Percentiles rank a stretch among this genome's conserved stretches.
Evolutionary conservation across 2,797 vertebrate genomes (phyloP).

Genomic region (Ispidina picta): DNA sequence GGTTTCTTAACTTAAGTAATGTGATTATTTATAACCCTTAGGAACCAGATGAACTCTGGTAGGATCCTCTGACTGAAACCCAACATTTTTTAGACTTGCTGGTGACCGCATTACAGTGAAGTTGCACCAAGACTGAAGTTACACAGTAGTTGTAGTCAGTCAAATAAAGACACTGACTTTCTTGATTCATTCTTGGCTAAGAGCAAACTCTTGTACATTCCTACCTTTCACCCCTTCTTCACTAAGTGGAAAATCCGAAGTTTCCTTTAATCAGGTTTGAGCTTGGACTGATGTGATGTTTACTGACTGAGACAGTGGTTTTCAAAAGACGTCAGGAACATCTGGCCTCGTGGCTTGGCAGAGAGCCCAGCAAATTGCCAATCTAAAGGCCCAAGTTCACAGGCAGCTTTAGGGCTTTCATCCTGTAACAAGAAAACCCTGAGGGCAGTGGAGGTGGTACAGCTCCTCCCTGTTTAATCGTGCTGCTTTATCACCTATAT

Average conservation of each 20-base stretch:
- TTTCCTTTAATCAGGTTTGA: conserved; percentile 50
- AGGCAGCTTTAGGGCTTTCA: neutral
- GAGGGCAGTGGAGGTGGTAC: conserved; percentile 16
- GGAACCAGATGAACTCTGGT: neutral
- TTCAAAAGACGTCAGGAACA: conserved; percentile 36
- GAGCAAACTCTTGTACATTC: conserved; percentile 19
- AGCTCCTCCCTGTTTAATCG: neutral
- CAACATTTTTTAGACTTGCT: neutral
- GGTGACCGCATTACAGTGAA: neutral
- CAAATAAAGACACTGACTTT: conserved; percentile 42
- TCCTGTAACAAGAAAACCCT: neutral
- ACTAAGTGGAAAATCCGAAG: conserved; percentile 55
- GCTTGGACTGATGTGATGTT: conserved; percentile 62
- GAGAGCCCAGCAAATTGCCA: conserved; percentile 51
- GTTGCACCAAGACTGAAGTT: neutral
- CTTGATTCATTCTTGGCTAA: conserved; percentile 26
- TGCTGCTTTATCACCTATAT: neutral
- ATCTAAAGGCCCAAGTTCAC: conserved; percentile 5
- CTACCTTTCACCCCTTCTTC: conserved; percentile 47
- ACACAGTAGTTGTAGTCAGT: conserved; percentile 45
- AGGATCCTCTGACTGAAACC: neutral
- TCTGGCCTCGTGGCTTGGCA: conserved; percentile 48
- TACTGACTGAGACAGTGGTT: conserved; percentile 43
- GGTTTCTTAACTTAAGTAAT: neutral
- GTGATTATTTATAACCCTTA: neutral